Evolutionary conservation across 2,888 invertebrate genomes (phyloP), one percentile per base, ranked within the genome.

Genomic region (Amphimallon solstitiale): DNA sequence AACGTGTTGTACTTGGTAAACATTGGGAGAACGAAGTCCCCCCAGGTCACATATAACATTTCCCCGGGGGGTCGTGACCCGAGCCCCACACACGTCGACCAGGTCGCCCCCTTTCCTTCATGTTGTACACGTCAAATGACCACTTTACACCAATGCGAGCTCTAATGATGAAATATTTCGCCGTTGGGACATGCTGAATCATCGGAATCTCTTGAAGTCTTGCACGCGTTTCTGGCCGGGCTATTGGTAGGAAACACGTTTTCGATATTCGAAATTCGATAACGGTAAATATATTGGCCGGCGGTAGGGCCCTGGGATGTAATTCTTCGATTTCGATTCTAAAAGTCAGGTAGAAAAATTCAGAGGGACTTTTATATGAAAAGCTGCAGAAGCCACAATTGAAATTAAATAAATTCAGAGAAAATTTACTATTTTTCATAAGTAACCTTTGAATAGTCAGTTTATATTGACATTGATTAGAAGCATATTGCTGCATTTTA

Each of bases 101-200:
- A 56, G 56, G 70, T 66, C 67, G 46, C 60, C 65, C 56, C 65
- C 46, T 52, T 46, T 37, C 61, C 63, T 51, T 61, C 68, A 46
- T 80, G 80, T 81, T 80, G 76, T 80, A 81, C 80, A 82, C 81
- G 79, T 83, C 82, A 84, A 84, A 84, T 84, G 84, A 83, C 84
- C 84, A 83, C 83, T 84, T 83, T 84, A 82, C 82, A 81, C 80
- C 81, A 72, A 83, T 83, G 83, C 78, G 78, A 76, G 77, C 72
- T 71, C 77, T 84, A 85, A 84, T 84, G 84, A 84, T 84, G 83
- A 85, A 83, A 84, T 84, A 84, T 83, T 78, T 79, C 76, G 75
- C 84, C 79, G 74, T 72, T 74, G 84, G 84, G 84, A 83, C 73
- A 70, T 72, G 75, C 80, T 84, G 84, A 84, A 83, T 84, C 84